Conservation (phyloP, 2,888 invertebrate genomes). For the Cetonia aurata region DNA sequence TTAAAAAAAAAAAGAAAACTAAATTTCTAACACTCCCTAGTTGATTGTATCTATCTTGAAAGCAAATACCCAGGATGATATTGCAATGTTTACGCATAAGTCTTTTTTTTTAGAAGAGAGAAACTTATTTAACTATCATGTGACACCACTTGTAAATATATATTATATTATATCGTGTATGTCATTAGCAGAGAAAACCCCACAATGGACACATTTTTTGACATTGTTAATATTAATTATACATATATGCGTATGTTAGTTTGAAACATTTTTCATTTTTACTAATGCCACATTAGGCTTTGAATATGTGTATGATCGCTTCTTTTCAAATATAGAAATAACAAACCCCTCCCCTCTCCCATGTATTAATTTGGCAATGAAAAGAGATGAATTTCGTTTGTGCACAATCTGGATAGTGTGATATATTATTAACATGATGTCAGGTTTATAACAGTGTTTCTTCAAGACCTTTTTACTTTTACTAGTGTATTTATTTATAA, state of each 20-base stretch:
- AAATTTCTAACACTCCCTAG: slow-evolving; percentile 29
- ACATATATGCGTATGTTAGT: slow-evolving; percentile 49
- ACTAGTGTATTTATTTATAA: slow-evolving; percentile 18
- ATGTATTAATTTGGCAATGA: not conserved
- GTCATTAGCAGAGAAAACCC: slow-evolving; percentile 49
- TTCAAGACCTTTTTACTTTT: not conserved
- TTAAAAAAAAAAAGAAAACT: slow-evolving; percentile 23
- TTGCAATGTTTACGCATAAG: slow-evolving; percentile 33
- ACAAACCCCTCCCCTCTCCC: not conserved
- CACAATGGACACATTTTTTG: slow-evolving; percentile 49
- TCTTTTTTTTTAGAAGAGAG: slow-evolving; percentile 26
- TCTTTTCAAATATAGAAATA: slow-evolving; percentile 30
- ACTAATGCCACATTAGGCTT: slow-evolving; percentile 41
- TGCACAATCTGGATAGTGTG: slow-evolving; percentile 7
- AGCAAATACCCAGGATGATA: slow-evolving; percentile 35
- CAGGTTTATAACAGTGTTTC: not conserved
- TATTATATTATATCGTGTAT: slow-evolving; percentile 50
- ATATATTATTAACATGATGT: slow-evolving; percentile 4
- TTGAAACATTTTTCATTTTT: slow-evolving; percentile 40
- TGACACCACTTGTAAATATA: slow-evolving; percentile 50
- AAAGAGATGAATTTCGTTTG: not conserved
- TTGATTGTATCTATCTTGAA: slow-evolving; percentile 36
- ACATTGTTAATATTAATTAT: slow-evolving; percentile 51
- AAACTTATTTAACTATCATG: slow-evolving; percentile 42
- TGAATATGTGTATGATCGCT: slow-evolving; percentile 46